phyloP scores from a whole-genome alignment of 1,140 invertebrate species.

The Orchestia grillus region DNA sequence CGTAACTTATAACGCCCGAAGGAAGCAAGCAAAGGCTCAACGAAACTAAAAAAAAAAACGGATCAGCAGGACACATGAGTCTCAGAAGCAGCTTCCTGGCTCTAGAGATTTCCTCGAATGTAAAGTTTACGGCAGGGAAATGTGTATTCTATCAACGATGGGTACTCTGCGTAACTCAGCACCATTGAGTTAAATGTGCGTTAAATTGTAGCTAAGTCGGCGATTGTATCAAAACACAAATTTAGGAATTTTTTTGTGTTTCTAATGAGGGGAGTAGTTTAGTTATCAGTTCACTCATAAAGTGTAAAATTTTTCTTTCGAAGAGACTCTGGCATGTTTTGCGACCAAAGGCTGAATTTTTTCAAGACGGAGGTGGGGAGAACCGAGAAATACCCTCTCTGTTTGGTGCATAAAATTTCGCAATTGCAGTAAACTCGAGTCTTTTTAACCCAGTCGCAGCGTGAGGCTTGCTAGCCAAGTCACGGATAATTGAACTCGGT shows the following conservation, averaged over 20 bases:
- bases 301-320: no score
- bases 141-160: no score
- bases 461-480: neutral
- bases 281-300: no score
- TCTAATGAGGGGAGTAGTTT: no score
- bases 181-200: no score
- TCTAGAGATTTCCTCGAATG: neutral
- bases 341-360: neutral
- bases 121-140: neutral
- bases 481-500: neutral
- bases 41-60: neutral
- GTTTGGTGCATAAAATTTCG: neutral
- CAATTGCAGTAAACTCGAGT: neutral
- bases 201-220: no score
- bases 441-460: neutral
- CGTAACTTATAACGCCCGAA: neutral
- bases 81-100: neutral
- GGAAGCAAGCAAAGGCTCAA: neutral
- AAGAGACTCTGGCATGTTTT: no score
- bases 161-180: no score
- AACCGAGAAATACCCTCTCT: neutral
- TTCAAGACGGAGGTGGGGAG: neutral
- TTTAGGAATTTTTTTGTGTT: no score
- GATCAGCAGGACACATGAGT: neutral
- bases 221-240: no score